These are phyloP conservation scores for Saguinus midas DNA, from an alignment of 2,113 vertebrate species.

Conservation along the genomic window DNA sequence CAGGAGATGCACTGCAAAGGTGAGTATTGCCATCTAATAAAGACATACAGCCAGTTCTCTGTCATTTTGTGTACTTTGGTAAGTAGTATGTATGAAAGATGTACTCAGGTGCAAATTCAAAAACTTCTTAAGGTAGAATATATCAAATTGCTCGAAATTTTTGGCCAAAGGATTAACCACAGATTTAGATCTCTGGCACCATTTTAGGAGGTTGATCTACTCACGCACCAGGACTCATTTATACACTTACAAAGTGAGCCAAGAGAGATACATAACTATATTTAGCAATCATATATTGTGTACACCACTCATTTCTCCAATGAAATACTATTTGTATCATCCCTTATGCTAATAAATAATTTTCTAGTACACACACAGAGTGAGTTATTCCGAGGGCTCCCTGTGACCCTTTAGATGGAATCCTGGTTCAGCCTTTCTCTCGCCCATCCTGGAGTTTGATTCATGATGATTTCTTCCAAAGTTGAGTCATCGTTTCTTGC, in stretches of 20 bases:
- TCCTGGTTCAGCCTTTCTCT: not conserved
- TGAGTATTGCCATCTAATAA: fast-evolving
- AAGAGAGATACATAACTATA: not conserved
- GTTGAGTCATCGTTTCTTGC: too few relatives aligned
- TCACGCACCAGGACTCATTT: not conserved
- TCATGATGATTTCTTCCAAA: not conserved
- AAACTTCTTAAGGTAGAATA: not conserved
- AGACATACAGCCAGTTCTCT: too few relatives aligned
- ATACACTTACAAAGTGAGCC: not conserved
- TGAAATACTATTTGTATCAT: too few relatives aligned
- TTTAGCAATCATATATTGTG: too few relatives aligned
- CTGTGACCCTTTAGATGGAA: not conserved
- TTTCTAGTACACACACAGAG: fast-evolving
- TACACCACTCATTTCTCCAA: not conserved
- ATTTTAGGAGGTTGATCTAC: not conserved
- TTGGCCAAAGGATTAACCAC: not conserved
- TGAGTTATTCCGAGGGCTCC: fast-evolving
- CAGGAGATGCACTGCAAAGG: not conserved
- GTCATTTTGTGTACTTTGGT: too few relatives aligned
- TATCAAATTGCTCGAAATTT: not conserved
- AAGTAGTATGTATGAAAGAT: not conserved
- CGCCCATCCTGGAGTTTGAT: not conserved
- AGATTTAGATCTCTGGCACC: not conserved
- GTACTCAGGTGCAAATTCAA: not conserved
- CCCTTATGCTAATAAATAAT: too few relatives aligned